phyloP scores from a whole-genome alignment of 2,797 vertebrate genomes.

The Diceros bicornis region DNA sequence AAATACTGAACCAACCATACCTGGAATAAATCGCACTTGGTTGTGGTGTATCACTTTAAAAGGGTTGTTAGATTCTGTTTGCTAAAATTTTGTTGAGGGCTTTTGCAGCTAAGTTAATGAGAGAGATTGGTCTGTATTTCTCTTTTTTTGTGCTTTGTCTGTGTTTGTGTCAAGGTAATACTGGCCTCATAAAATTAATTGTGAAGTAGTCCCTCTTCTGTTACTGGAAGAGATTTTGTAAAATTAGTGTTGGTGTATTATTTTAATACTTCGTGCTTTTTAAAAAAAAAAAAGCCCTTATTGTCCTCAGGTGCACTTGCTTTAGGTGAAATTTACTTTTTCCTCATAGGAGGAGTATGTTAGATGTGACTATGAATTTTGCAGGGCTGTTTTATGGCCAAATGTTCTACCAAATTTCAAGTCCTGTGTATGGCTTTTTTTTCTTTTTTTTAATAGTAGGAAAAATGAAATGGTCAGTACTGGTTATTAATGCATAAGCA shows the following conservation, averaged over 20 bases:
- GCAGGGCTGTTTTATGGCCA: neutral
- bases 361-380: conserved; percentile 44
- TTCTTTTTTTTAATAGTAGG: neutral
- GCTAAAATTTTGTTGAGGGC: conserved; percentile 60
- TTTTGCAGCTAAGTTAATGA: conserved; percentile 24
- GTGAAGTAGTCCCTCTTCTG: conserved; percentile 13
- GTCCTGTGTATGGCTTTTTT: neutral
- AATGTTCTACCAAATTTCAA: neutral
- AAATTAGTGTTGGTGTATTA: conserved; percentile 26
- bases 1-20: neutral
- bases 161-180: conserved; percentile 24
- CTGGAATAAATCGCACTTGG: neutral
- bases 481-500: neutral
- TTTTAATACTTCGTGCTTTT: conserved; percentile 53
- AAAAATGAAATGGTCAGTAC: neutral
- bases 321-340: conserved; percentile 48
- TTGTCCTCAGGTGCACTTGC: neutral
- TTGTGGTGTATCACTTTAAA: neutral
- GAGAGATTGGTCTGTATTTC: neutral
- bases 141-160: neutral
- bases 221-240: conserved; percentile 52
- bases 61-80: conserved; percentile 28
- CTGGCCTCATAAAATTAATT: conserved; percentile 13
- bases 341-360: neutral
- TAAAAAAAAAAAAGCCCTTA: neutral